Evolutionary conservation across 2,113 vertebrate species (phyloP).

Genomic region (Coreoperca whiteheadi): DNA sequence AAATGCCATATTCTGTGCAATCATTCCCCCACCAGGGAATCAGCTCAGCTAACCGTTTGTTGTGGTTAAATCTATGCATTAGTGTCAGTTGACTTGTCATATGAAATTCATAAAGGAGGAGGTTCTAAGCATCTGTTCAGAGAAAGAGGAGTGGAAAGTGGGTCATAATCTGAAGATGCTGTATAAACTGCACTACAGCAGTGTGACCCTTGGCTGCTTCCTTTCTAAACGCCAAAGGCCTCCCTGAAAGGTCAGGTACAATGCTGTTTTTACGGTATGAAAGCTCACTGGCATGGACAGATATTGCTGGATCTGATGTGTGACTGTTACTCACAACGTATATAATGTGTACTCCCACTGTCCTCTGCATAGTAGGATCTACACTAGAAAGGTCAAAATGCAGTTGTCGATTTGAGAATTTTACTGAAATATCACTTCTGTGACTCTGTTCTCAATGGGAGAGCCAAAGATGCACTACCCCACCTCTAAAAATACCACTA

Average conservation of each 20-base stretch:
- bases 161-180: constrained; percentile 64
- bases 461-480: neutral
- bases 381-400: neutral
- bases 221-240: neutral
- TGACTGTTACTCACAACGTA: neutral
- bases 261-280: constrained; percentile 16
- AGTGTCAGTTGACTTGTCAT: constrained; percentile 57
- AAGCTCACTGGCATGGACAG: constrained; percentile 8
- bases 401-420: neutral
- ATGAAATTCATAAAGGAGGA: constrained; percentile 64
- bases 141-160: constrained; percentile 64
- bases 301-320: constrained; percentile 32
- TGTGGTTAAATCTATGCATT: constrained; percentile 46
- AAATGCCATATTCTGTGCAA: constrained; percentile 8
- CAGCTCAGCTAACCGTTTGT: constrained; percentile 43
- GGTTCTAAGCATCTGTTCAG: constrained; percentile 39
- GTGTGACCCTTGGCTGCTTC: constrained; percentile 22
- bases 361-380: constrained; percentile 6
- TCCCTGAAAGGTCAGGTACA: constrained; percentile 24
- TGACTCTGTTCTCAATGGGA: neutral
- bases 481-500: neutral
- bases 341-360: constrained; percentile 2
- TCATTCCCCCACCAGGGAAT: constrained; percentile 20
- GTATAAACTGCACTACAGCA: constrained; percentile 28
- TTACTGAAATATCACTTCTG: neutral